Percentiles rank a stretch among this genome's conserved stretches.
These are phyloP conservation scores for Glyptemys insculpta DNA, from an alignment of 2,797 vertebrate species.

Conservation along the genomic window DNA sequence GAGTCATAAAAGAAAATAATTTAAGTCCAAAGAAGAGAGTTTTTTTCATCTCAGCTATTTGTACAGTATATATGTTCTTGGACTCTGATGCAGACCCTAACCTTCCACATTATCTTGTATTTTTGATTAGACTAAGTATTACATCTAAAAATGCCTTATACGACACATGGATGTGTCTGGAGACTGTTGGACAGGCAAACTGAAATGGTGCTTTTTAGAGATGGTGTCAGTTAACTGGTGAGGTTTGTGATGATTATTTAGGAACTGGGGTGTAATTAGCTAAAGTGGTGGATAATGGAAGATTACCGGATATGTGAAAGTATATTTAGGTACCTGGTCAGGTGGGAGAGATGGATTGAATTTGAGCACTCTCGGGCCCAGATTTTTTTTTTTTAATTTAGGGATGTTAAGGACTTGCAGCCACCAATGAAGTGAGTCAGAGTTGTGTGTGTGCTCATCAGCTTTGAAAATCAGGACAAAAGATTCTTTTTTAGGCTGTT, in stretches of 20 bases:
- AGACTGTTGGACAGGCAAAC: not conserved
- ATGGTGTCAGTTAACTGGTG: not conserved
- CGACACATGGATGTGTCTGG: not conserved
- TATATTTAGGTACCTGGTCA: not conserved
- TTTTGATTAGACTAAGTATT: not conserved
- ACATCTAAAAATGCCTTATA: conserved; percentile 12
- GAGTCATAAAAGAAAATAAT: conserved; percentile 39
- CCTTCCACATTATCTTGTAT: conserved; percentile 36
- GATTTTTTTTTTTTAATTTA: not conserved
- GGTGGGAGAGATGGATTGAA: not conserved
- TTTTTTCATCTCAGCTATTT: conserved; percentile 43
- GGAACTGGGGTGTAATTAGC: conserved; percentile 8
- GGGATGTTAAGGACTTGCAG: not conserved
- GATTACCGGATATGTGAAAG: not conserved
- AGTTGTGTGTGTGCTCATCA: not conserved
- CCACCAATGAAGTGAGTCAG: not conserved
- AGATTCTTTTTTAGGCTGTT: not conserved
- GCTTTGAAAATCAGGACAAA: not conserved
- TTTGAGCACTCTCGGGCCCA: not conserved
- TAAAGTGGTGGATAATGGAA: not conserved
- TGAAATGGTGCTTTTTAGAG: not conserved
- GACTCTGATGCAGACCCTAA: conserved; percentile 39
- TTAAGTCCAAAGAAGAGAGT: conserved; percentile 22
- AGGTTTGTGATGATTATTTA: not conserved
- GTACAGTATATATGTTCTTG: conserved; percentile 62